Base-by-base conservation (phyloP, 2,888 invertebrate genomes). In the Tiliacea citrago region DNA sequence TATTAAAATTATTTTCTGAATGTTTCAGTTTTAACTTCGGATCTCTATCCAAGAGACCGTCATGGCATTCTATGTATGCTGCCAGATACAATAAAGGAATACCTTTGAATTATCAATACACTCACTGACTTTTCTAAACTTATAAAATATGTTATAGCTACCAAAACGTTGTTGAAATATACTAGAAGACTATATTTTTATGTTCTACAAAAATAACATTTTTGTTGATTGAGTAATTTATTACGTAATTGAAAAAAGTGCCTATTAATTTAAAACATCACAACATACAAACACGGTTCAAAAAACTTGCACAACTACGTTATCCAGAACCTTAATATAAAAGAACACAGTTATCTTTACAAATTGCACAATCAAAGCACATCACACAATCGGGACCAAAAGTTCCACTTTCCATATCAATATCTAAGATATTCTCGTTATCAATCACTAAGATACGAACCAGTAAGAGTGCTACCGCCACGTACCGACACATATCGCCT, bases 401-500 rank as follows among this genome's bases (percentile, higher is more conserved):
- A 75, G 45, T 72, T 72, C 39, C 60, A 62, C 29, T 80, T 24
- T 51, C 7, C 21, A 55, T 29, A 67, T 58, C 70, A 42, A 72
- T n/a, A 68, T 65, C 68, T 68, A 47, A 77, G 61, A 68, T 60
- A 47, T 68, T 81, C 55, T 80, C 73, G 60, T 73, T 82, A 82
- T 77, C 84, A 68, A 80, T 84, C 86, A 83, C 73, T 69, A 73
- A 77, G 83, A 91, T 93, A 95, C 95, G 84, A 92, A 95, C 95
- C 94, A 92, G 83, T 65, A 92, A 84, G 53, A 91, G 80, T 75
- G 88, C 86, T 84, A 93, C 90, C 90, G 87, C 91, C 93, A 94
- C 93, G 92, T 92, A 92, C 88, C 89, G 91, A 90, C 86, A 89
- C 95, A 95, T 95, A 91, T 92, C 86, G 86, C 45, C 78, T 88